Conservation (phyloP, 2,797 vertebrate genomes). For the Helicolenus hilgendorfi region DNA sequence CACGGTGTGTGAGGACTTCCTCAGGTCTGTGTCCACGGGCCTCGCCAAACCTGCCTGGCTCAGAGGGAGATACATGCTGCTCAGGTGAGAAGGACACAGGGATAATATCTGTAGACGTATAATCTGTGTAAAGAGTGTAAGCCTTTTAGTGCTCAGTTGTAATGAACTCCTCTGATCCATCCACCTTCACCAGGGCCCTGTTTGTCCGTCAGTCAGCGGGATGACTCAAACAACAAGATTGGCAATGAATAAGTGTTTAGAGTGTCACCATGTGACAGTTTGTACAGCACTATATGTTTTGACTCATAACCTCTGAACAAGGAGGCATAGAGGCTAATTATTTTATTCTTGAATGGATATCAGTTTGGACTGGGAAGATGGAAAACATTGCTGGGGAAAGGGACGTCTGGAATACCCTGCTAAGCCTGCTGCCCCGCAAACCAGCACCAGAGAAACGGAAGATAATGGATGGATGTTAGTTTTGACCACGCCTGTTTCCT, state of each 20-base stretch:
- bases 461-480: too few relatives aligned
- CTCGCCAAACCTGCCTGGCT: slow-evolving; percentile 92
- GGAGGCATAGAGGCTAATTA: background rate
- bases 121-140: background rate
- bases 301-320: background rate
- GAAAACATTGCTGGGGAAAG: too few relatives aligned
- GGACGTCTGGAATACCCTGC: too few relatives aligned
- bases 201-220: background rate
- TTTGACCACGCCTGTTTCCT: too few relatives aligned
- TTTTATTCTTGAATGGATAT: too few relatives aligned
- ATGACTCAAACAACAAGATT: background rate
- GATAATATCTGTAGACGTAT: too few relatives aligned
- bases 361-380: too few relatives aligned
- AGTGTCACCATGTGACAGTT: background rate
- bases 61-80: slow-evolving; percentile 95
- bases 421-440: too few relatives aligned
- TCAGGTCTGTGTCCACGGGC: slow-evolving; percentile 92
- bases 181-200: background rate
- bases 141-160: background rate
- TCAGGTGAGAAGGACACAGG: slow-evolving; percentile 76
- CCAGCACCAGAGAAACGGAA: too few relatives aligned
- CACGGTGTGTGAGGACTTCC: slow-evolving; percentile 94
- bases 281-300: background rate
- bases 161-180: background rate
- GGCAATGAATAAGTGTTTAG: background rate